phyloP scores from a whole-genome alignment of 1,140 invertebrate genomes.

The Drosophila tani region DNA sequence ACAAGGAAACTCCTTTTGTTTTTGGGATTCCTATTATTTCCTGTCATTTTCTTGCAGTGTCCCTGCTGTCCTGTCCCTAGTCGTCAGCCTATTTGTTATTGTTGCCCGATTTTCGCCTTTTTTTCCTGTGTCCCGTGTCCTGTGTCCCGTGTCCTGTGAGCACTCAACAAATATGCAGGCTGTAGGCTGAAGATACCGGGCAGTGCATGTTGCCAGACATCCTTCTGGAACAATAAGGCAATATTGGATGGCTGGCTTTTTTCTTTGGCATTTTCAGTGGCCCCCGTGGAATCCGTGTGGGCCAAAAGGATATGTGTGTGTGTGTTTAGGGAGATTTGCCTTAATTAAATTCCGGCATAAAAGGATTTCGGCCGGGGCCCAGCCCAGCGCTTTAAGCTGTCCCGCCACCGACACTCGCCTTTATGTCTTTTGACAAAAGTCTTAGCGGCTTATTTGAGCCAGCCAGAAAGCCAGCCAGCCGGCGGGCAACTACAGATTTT shows the following conservation, averaged over 20 bases:
- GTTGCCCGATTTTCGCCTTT: neutral
- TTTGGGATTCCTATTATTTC: no score
- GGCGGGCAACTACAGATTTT: conserved; percentile 61
- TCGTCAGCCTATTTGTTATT: conserved; percentile 29
- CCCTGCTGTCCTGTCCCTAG: neutral
- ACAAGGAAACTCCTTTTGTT: neutral
- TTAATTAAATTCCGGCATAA: conserved; percentile 79
- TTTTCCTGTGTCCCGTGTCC: no score
- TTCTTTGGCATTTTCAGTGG: conserved; percentile 45
- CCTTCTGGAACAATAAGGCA: conserved; percentile 49
- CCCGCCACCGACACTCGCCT: conserved; percentile 25
- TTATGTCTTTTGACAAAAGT: conserved; percentile 78
- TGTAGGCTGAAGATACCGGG: conserved; percentile 63
- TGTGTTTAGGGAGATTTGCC: conserved; percentile 75
- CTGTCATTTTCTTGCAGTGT: conserved; percentile 1
- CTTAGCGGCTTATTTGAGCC: conserved; percentile 68
- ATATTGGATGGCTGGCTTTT: conserved; percentile 19
- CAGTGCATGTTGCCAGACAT: conserved; percentile 3
- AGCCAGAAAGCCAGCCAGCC: conserved; percentile 6
- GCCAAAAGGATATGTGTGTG: conserved; percentile 8
- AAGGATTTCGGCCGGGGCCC: conserved; percentile 61
- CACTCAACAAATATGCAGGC: conserved; percentile 61
- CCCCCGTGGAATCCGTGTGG: conserved; percentile 16
- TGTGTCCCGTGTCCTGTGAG: conserved; percentile 4
- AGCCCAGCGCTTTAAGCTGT: conserved; percentile 46